Base-by-base conservation (phyloP, 2,888 invertebrate species). In the Sinhomidia bicolor region DNA sequence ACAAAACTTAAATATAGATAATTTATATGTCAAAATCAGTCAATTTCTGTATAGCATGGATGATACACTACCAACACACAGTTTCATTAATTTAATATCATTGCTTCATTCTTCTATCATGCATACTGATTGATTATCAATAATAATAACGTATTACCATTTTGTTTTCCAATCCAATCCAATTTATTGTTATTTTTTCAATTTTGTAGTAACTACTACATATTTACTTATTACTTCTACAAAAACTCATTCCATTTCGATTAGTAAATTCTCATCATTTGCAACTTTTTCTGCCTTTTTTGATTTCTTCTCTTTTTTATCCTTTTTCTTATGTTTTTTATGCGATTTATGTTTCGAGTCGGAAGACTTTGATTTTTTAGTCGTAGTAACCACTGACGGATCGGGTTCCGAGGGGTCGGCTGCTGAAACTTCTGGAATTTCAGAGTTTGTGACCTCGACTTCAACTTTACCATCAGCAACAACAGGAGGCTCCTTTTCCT, bases 231-330 rank as follows among this genome's bases (percentile, higher is more conserved):
- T n/a, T 62, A 26, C 26, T 23, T 41, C 9, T 62, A 12, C 60
- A 3, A 65, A 17, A 36, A 65, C 36, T 82, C 78, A 88, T 83
- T 88, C 78, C 82, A 88, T 82, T 85, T 91, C 92, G 57, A 91
- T 82, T 17, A 92, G 71, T 74, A 92, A 88, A 86, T 83, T 88
- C 32, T 88, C 88, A 68, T 92, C 90, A 36, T 91, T 89, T 74
- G 90, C 90, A 57, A 88, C 87, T 3, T 85, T 79, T 44, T 71
- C 88, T n/a, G 47, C 41, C 44, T 82, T 85, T 47, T 85, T 85
- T n/a, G 78, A 36, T 71, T 89, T 88, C 23, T 84, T 85, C 0
- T 87, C 82, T 14, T 88, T 83, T 26, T 90, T 89, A n/a, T 89
- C 88, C 62, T 91, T 89, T 65, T 90, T 91, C 78, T 90, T 89